Evolutionary conservation across 2,797 vertebrate species (phyloP), one percentile per base, ranked within the genome.

Genomic region (Tapirus indicus): DNA sequence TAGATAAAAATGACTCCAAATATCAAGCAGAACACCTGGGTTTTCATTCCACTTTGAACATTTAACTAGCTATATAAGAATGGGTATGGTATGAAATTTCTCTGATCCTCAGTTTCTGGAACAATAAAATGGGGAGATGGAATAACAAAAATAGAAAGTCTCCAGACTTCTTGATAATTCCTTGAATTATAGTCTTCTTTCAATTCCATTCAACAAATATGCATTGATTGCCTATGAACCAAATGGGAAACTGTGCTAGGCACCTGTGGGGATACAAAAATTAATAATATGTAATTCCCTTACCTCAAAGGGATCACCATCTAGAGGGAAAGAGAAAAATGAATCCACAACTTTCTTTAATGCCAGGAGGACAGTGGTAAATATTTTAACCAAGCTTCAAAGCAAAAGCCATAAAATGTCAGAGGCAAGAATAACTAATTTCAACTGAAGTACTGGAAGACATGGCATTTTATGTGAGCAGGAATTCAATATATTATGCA

Each of bases 391-490:
- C 29, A 89, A 83, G 14, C 64, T n/a, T 91, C 32, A 83, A 82
- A 95, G 77, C 23, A 75, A 91, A 93, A 93, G 60, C 7, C 62
- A 60, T 47, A 93, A 93, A 91, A 86, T 41, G 66, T 83, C 21
- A 84, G 29, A 95, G 12, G 1, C 4, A 23, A 95, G 64, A 92
- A 88, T 62, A 95, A 94, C 88, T 93, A 91, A 91, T 88, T 83
- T 78, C 13, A 68, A 49, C 35, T 44, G 82, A 94, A 4, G 38
- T 89, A 82, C 96, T 64, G 1, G 78, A 95, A 93, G 52, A 44
- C 17, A 62, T 7, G 18, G 3, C 32, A 88, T 58, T 93, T 94
- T 77, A 79, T 69, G 20, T 69, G 62, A 96, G 41, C 52, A 89
- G 38, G 17, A 97, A 95, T 91, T 93, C 52, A 72, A 88, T 44